Percentiles rank a stretch among this genome's conserved stretches.
Evolutionary conservation across 2,113 vertebrate species (phyloP).

Genomic region (Mesoclemmys tuberculata): DNA sequence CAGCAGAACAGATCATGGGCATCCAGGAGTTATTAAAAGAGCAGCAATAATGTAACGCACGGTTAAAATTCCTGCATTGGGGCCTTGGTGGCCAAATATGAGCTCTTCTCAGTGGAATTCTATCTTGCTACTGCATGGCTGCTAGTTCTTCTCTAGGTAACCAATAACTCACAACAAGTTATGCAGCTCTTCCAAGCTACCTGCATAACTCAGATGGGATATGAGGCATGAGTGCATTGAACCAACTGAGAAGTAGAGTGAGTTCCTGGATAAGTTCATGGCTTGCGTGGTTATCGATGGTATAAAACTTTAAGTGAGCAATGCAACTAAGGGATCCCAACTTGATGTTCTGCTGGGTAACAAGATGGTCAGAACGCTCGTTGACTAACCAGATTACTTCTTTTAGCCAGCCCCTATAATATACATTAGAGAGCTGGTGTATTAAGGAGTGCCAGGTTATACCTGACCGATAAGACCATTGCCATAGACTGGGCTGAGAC

Average conservation of each 20-base stretch:
- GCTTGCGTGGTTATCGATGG: constrained; percentile 48
- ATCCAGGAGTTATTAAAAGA: constrained; percentile 75
- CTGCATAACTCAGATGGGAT: constrained; percentile 1
- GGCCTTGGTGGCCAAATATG: constrained; percentile 58
- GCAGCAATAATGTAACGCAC: constrained; percentile 73
- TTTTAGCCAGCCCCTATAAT: constrained; percentile 50
- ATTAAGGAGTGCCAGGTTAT: constrained; percentile 49
- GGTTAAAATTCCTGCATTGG: constrained; percentile 70
- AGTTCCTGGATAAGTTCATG: constrained; percentile 57
- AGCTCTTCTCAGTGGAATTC: constrained; percentile 59
- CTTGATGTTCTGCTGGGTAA: constrained; percentile 28
- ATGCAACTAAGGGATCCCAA: constrained; percentile 58
- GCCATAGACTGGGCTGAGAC: constrained; percentile 56
- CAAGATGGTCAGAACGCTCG: constrained; percentile 17
- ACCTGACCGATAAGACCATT: constrained; percentile 30
- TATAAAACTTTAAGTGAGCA: constrained; percentile 17
- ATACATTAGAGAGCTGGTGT: constrained; percentile 60
- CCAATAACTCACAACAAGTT: constrained; percentile 60
- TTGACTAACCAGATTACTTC: constrained; percentile 54
- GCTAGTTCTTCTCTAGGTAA: constrained; percentile 43
- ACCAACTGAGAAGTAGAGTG: not conserved
- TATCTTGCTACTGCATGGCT: constrained; percentile 63
- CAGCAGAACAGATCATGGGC: constrained; percentile 72
- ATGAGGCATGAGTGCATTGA: not conserved
- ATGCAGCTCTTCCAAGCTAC: constrained; percentile 54